Evolutionary conservation across 2,888 invertebrate species (phyloP).

Genomic region (Andrena dorsata): DNA sequence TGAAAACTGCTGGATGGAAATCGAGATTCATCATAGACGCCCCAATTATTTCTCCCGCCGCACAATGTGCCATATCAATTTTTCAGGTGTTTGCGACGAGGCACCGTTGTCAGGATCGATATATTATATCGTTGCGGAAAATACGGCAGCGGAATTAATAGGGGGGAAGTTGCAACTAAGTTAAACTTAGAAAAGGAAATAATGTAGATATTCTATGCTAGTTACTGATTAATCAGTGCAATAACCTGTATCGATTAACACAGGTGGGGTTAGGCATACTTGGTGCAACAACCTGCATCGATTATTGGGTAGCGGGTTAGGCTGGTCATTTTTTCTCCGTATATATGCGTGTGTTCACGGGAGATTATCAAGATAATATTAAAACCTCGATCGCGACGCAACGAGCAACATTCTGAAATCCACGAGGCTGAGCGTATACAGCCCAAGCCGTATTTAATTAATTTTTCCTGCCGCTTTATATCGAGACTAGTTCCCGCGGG

Average conservation of each 20-base stretch:
- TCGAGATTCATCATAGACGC: conserved; percentile 38
- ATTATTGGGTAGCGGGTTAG: conserved; percentile 58
- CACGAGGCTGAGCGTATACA: background rate
- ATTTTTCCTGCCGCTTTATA: background rate
- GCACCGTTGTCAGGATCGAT: no score
- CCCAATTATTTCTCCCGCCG: conserved; percentile 33
- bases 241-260: conserved; percentile 52
- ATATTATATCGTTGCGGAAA: background rate
- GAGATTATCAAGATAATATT: conserved; percentile 50
- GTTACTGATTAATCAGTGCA: conserved; percentile 36
- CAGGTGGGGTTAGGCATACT: conserved; percentile 34
- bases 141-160: background rate
- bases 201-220: background rate
- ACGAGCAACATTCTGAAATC: background rate
- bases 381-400: conserved; percentile 13
- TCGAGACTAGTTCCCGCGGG: background rate
- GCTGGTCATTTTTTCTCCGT: conserved; percentile 44
- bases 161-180: background rate
- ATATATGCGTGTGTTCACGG: conserved; percentile 25
- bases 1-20: conserved; percentile 8
- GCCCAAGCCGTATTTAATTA: background rate
- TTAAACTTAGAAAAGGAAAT: background rate
- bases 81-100: background rate
- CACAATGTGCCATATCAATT: background rate
- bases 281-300: conserved; percentile 67